Conservation (phyloP, 37 sponge, comb jelly and placozoan species). For the Ephydatia muelleri region DNA sequence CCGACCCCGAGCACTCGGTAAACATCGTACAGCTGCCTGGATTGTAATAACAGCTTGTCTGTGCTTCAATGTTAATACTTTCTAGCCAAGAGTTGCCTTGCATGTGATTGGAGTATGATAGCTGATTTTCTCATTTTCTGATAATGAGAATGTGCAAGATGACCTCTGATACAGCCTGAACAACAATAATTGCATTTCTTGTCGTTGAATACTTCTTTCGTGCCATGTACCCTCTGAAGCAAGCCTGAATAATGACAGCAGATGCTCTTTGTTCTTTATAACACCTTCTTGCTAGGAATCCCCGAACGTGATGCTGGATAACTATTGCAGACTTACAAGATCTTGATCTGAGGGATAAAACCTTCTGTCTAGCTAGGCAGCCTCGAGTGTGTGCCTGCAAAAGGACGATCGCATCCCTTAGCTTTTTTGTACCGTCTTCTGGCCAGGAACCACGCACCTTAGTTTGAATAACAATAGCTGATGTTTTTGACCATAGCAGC, state of each 20-base stretch:
- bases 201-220: constrained; percentile 1
- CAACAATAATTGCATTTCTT: not conserved
- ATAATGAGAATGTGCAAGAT: constrained; percentile 11
- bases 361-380: not conserved
- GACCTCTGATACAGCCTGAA: constrained; percentile 29
- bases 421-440: constrained; percentile 11
- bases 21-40: constrained; percentile 45
- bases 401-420: constrained; percentile 10
- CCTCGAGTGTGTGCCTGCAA: constrained; percentile 32
- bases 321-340: constrained; percentile 14
- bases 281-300: not conserved
- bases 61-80: not conserved
- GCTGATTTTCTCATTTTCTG: constrained; percentile 3
- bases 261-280: constrained; percentile 7
- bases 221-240: constrained; percentile 16
- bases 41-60: constrained; percentile 25
- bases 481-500: not conserved
- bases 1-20: not conserved
- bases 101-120: constrained; percentile 23
- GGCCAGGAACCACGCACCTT: constrained; percentile 17
- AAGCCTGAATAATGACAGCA: constrained; percentile 30
- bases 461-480: constrained; percentile 27
- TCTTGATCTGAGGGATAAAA: not conserved
- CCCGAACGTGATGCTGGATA: constrained; percentile 36
- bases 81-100: not conserved